phyloP scores from a whole-genome alignment of 1,140 invertebrate genomes.

The Asbolus verrucosus region DNA sequence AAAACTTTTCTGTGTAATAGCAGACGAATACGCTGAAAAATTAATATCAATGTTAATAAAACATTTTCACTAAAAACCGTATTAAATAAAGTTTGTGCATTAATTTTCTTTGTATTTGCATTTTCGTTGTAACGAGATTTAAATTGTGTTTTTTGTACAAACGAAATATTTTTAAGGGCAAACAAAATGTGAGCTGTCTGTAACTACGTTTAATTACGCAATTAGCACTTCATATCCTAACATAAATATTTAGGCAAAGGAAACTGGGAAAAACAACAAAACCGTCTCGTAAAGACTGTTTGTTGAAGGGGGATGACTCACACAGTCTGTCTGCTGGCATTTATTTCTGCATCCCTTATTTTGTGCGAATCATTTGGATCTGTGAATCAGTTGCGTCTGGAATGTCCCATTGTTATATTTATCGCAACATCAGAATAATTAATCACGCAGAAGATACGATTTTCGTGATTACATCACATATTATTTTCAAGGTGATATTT shows the following conservation, averaged over 20 bases:
- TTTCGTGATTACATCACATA: too few relatives aligned
- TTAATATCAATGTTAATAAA: too few relatives aligned
- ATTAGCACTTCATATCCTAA: not conserved
- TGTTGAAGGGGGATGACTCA: conserved; percentile 21
- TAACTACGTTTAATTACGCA: not conserved
- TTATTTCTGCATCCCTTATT: conserved; percentile 38
- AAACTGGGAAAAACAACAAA: conserved; percentile 19
- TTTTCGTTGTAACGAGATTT: too few relatives aligned
- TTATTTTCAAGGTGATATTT: too few relatives aligned
- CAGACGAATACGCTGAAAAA: too few relatives aligned
- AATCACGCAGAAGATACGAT: too few relatives aligned
- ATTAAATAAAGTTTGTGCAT: too few relatives aligned
- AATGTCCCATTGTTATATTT: not conserved
- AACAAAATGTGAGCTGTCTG: too few relatives aligned
- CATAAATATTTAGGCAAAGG: not conserved
- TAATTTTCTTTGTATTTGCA: too few relatives aligned
- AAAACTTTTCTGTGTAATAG: not conserved
- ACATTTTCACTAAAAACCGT: not conserved
- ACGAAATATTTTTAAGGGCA: too few relatives aligned
- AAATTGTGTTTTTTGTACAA: too few relatives aligned
- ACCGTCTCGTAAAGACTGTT: not conserved
- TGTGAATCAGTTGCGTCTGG: not conserved
- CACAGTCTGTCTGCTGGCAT: conserved; percentile 40
- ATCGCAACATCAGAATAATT: not conserved
- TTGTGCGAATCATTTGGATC: not conserved